phyloP scores from a whole-genome alignment of 2,888 invertebrate species.

The Thereva unica region DNA sequence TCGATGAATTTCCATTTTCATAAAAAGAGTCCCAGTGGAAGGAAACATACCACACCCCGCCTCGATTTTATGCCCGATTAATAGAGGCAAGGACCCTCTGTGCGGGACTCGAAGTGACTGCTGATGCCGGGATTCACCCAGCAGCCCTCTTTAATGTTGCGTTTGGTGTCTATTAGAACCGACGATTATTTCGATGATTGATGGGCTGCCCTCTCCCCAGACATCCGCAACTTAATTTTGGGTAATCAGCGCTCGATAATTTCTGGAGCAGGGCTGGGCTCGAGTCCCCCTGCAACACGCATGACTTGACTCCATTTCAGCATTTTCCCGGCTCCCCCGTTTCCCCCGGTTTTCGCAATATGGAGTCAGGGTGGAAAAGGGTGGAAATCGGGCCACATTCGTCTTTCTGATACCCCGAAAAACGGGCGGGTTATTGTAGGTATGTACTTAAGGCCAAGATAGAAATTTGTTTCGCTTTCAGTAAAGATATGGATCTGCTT shows the following conservation, averaged over 20 bases:
- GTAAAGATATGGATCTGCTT: slow-evolving; percentile 36
- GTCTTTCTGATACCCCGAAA: background rate
- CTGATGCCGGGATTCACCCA: background rate
- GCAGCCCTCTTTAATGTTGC: slow-evolving; percentile 1
- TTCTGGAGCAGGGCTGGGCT: background rate
- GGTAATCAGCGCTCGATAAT: slow-evolving; percentile 20
- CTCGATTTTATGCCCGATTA: slow-evolving; percentile 41
- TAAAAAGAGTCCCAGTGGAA: slow-evolving; percentile 24
- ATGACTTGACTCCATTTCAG: slow-evolving; percentile 23
- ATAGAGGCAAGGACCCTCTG: slow-evolving; percentile 25
- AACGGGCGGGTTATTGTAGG: background rate
- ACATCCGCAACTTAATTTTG: background rate
- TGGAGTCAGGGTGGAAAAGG: background rate
- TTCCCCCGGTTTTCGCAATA: background rate
- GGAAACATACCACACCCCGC: slow-evolving; percentile 34
- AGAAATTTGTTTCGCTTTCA: slow-evolving; percentile 42
- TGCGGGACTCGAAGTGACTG: background rate
- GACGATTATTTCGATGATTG: slow-evolving; percentile 35
- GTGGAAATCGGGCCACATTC: slow-evolving; percentile 2
- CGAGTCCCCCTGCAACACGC: slow-evolving; percentile 1
- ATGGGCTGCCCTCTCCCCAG: slow-evolving; percentile 15
- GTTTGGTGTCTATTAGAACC: slow-evolving; percentile 31
- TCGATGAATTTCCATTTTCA: slow-evolving; percentile 22
- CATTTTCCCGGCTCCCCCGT: background rate
- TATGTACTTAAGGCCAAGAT: slow-evolving; percentile 14